phyloP scores from a whole-genome alignment of 37 sponge, comb jelly and placozoan genomes.

The Tethya wilhelma region DNA sequence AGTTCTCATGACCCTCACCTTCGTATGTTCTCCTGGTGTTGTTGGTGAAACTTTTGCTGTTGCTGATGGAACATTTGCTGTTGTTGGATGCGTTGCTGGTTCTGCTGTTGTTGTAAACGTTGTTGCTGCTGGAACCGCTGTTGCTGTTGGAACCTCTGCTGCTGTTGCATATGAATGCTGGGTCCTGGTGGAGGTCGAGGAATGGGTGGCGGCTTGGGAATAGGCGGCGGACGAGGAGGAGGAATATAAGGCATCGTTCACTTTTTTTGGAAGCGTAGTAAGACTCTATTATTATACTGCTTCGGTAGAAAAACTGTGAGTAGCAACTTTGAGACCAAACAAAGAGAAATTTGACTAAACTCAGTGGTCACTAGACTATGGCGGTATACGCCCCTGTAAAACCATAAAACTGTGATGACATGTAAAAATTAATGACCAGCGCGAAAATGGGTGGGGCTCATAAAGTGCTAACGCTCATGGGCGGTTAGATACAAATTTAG shows the following conservation, averaged over 20 bases:
- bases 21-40: neutral
- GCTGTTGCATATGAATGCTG: slow-evolving; percentile 6
- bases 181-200: neutral
- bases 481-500: too few species aligned
- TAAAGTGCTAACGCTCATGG: too few species aligned
- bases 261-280: too few species aligned
- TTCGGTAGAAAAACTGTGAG: too few species aligned
- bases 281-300: too few species aligned
- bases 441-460: too few species aligned
- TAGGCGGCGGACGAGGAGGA: slow-evolving; percentile 11
- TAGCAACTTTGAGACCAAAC: too few species aligned
- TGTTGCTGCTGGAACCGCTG: slow-evolving; percentile 12
- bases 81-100: slow-evolving; percentile 19
- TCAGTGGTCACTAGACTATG: too few species aligned
- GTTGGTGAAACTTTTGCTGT: slow-evolving; percentile 7
- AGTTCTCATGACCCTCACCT: neutral
- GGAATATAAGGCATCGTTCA: slow-evolving; percentile 22
- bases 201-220: neutral
- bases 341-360: too few species aligned
- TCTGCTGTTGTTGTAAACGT: slow-evolving; percentile 22
- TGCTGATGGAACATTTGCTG: slow-evolving; percentile 8
- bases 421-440: neutral
- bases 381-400: neutral
- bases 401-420: neutral
- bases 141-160: slow-evolving; percentile 20